Conservation (phyloP, 1,140 invertebrate species). For the Meloidogyne hapla region DNA sequence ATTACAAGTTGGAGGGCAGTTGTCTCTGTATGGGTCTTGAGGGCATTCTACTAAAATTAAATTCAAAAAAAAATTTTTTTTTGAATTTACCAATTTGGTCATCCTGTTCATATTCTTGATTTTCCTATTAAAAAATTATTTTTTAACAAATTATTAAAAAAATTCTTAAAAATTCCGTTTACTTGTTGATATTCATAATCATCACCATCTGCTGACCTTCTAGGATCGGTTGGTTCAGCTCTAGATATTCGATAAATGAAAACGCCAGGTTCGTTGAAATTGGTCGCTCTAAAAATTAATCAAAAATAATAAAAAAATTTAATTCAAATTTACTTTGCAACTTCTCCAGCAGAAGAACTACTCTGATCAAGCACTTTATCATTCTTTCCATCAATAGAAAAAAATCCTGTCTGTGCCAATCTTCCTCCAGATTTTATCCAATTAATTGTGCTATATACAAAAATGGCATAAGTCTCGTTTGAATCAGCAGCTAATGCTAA, state of each 20-base stretch:
- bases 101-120: constrained; percentile 42
- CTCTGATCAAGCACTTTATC: constrained; percentile 44
- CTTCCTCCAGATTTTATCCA: constrained; percentile 18
- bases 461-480: constrained; percentile 38
- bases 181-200: constrained; percentile 30
- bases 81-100: constrained; percentile 20
- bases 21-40: constrained; percentile 33
- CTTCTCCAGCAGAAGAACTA: constrained; percentile 21
- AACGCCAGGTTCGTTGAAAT: constrained; percentile 39
- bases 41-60: constrained; percentile 34
- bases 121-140: constrained; percentile 17
- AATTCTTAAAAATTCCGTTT: not conserved
- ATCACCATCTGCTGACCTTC: constrained; percentile 27
- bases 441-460: constrained; percentile 34
- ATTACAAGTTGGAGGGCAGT: constrained; percentile 39
- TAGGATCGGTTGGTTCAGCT: constrained; percentile 32
- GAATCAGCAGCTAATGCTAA: constrained; percentile 31
- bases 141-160: too few relatives aligned
- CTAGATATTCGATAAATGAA: constrained; percentile 45
- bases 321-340: constrained; percentile 26
- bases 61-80: not conserved
- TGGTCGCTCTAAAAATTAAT: constrained; percentile 26
- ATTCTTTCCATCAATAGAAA: constrained; percentile 38
- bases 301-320: constrained; percentile 12
- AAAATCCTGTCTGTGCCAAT: constrained; percentile 44